Base-by-base conservation (phyloP, 2,888 invertebrate species). In the Rhopalosiphum nymphaeae region DNA sequence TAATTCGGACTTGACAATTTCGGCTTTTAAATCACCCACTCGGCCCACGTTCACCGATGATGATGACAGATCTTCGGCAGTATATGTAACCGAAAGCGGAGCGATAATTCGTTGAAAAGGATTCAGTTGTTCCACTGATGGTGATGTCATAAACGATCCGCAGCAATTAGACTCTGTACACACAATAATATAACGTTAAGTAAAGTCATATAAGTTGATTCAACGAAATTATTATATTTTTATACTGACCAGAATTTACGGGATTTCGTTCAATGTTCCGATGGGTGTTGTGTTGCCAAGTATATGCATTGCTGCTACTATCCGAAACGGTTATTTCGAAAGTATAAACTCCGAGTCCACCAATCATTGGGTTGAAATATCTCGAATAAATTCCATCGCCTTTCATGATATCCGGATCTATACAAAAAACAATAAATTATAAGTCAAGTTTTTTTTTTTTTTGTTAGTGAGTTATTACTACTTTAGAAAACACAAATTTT, bases 341-440 rank as follows among this genome's bases (percentile, higher is more conserved):
- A 10, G 96, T 96, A 95, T 96, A 97, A 67, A 96, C 95, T 36
- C 97, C 96, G 2, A 96, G 95, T 91, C 95, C 95, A 89, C 96
- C 96, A 46, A 96, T 95, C 11, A 96, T 96, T n/a, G 96, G 96
- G 95, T 96, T 96, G 95, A 97, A 97, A 95, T 97, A 97, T 88
- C 97, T 96, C 0, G 97, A 97, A 95, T 97, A 97, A 26, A 97
- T 96, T 1, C 97, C 97, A 95, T 97, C 97, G 1, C 97, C 97
- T 95, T 96, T 96, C 46, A 96, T 96, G 53, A 97, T 96, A 95
- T 97, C 97, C 0, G 97, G 97, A 96, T 97, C 97, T 96, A 95
- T 49, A 95, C 91, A 89, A 56, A 9, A 13, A 46, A 36, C 25
- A n/a, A 42, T 25, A 44, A 61, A 91, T 36, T 44, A 9, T 84